A percentile compares a stretch with the other conserved stretches of the same genome.
Evolutionary conservation across 2,888 invertebrate genomes (phyloP).

Genomic region (Cheilosia variabilis): DNA sequence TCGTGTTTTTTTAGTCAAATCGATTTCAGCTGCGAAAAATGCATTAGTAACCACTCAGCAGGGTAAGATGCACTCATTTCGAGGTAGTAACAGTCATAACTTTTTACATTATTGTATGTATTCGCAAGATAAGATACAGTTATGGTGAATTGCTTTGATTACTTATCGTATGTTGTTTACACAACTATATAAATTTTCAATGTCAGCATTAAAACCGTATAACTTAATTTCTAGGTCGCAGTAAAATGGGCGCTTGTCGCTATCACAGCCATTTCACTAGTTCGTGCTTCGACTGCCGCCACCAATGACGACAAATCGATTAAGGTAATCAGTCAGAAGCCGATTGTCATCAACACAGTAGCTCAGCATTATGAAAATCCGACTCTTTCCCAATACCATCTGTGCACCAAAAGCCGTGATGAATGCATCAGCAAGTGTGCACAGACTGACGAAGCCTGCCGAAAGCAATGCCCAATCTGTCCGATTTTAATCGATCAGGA

Average conservation of each 20-base stretch:
- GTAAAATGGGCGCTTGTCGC: slow-evolving; percentile 1
- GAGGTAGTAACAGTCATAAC: no score
- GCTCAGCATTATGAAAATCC: slow-evolving; percentile 80
- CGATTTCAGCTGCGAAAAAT: no score
- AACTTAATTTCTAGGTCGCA: slow-evolving; percentile 5
- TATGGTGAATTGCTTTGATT: background rate
- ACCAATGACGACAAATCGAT: background rate
- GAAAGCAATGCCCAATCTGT: slow-evolving; percentile 78
- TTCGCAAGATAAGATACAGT: no score
- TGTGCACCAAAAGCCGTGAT: slow-evolving; percentile 78
- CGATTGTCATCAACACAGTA: slow-evolving; percentile 79
- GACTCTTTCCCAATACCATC: slow-evolving; percentile 79
- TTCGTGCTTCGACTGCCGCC: background rate
- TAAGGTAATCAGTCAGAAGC: slow-evolving; percentile 29
- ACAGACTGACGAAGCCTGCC: slow-evolving; percentile 66
- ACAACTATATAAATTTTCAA: background rate
- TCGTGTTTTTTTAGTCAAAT: no score
- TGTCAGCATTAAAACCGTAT: background rate
- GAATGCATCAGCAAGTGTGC: slow-evolving; percentile 77
- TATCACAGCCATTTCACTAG: background rate
- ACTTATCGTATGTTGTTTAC: background rate
- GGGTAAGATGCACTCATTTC: no score
- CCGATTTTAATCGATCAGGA: slow-evolving; percentile 79
- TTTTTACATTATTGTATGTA: no score
- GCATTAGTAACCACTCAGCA: no score